Base-by-base conservation (phyloP, 2,888 invertebrate genomes). In the Cheilosia grossa region DNA sequence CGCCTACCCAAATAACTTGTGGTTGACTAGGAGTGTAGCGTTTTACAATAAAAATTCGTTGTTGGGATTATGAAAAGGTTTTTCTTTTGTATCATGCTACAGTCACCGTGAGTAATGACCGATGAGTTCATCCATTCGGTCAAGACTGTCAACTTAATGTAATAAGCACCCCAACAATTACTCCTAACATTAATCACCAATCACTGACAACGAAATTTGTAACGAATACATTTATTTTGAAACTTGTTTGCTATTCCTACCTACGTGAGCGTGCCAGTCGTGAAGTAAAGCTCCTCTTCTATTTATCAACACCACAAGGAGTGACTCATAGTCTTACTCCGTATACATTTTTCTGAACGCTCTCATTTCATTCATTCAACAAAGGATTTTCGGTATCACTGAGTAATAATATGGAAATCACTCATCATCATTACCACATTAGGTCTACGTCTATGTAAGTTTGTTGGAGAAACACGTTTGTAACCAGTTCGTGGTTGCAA, bases 341-440 rank as follows among this genome's bases (percentile, higher is more conserved):
- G 1, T 9, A 44, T 15, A 72, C 72, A 66, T 33, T 37, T 51
- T 33, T 72, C 59, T 79, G 72, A 64, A 79, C 21, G 58, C 64
- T 27, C 63, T 30, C 51, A 66, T 44, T 42, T 80, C 66, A 80
- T 54, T 81, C 67, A 81, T 24, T 51, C 56, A 63, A 74, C 80
- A 81, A 69, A 81, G 80, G 69, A 69, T 69, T 67, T 40, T 56
- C 56, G 74, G 56, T 69, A 54, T 47, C 74, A 73, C 30, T 81
- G 80, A 81, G 63, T 81, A 81, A 80, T 67, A 67, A 21, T 51
- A 73, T 27, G 54, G 56, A 74, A 81, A 74, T 81, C 80, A 69
- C 63, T 81, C 67, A 73, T 61, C 63, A 51, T 47, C 70, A 66
- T 66, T 42, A 61, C 79, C 53, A 21, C 66, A 80, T 27, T 24